Percentiles rank a stretch among this genome's conserved stretches.
Conservation (phyloP, 2,888 invertebrate genomes). For the Luperina nickerlii region DNA sequence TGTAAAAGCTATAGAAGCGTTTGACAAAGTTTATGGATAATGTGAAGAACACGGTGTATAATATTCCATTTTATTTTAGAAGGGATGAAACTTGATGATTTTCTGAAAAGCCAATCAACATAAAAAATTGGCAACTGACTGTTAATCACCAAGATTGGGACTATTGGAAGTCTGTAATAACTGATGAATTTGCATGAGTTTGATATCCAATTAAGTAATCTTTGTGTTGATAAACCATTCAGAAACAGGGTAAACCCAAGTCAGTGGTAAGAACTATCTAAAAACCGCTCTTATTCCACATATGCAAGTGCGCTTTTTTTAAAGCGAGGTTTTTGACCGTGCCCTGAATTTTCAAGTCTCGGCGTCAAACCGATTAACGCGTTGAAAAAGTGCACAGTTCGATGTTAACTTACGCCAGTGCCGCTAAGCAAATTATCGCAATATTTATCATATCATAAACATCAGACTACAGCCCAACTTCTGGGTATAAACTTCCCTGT, state of each 20-base stretch:
- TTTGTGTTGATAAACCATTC: background rate
- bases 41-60: no score
- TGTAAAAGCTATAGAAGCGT: no score
- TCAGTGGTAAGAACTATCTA: background rate
- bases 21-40: no score
- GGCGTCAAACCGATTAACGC: no score
- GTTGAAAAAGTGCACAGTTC: no score
- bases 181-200: background rate
- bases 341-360: no score
- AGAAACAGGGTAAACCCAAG: background rate
- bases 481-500: background rate
- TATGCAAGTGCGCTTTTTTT: no score
- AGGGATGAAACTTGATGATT: background rate
- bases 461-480: background rate
- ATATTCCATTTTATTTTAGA: background rate
- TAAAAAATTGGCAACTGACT: background rate
- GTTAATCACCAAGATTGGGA: background rate
- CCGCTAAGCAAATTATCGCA: background rate
- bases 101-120: background rate
- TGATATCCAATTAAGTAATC: background rate
- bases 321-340: no score
- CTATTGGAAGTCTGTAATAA: background rate
- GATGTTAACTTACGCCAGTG: no score
- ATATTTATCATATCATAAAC: background rate
- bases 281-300: background rate